Evolutionary conservation across 2,797 vertebrate species (phyloP).

Genomic region (Catharus ustulatus): DNA sequence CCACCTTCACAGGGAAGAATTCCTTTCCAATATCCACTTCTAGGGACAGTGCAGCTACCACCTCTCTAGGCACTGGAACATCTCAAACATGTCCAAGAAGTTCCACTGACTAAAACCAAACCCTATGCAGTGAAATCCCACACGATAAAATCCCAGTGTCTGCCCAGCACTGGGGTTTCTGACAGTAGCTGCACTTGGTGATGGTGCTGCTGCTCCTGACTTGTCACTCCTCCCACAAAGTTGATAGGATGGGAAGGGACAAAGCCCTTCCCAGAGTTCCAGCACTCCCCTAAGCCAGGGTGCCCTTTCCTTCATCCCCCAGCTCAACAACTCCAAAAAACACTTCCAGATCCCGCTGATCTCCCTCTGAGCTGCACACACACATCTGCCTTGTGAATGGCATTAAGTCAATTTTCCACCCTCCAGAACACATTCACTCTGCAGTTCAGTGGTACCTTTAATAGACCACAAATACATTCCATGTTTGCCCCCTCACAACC

Average conservation of each 20-base stretch:
- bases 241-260: neutral
- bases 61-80: neutral
- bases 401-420: neutral
- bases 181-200: neutral
- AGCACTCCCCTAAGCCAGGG: neutral
- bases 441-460: neutral
- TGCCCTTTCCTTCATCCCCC: neutral
- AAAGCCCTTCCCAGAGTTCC: neutral
- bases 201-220: neutral
- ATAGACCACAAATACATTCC: neutral
- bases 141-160: neutral
- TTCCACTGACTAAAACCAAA: neutral
- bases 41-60: neutral
- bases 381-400: neutral
- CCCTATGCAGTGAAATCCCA: accelerated
- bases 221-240: neutral
- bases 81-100: neutral
- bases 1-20: accelerated
- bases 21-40: neutral
- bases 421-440: neutral
- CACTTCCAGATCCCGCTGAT: neutral
- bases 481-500: neutral
- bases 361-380: neutral
- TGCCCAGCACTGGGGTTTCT: neutral
- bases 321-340: neutral